Percentiles rank a stretch among this genome's conserved stretches.
Conservation (phyloP, 2,888 invertebrate species). For the Tethea ocularis region DNA sequence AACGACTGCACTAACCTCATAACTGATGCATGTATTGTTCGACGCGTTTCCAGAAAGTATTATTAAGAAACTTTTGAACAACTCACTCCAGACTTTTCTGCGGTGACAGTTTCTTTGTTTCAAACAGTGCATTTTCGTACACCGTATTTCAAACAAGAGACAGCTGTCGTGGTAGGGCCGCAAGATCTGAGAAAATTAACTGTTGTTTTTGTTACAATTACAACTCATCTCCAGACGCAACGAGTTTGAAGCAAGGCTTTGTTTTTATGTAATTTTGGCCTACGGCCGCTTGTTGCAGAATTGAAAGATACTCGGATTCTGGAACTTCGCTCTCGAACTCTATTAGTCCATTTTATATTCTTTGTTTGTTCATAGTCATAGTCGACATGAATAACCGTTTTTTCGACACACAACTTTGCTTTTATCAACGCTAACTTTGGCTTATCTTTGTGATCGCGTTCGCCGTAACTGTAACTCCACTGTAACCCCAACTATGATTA, state of each 20-base stretch:
- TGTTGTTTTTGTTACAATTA: slow-evolving; percentile 39
- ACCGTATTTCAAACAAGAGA: not conserved
- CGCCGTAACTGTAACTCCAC: slow-evolving; percentile 11
- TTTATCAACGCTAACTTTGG: slow-evolving; percentile 10
- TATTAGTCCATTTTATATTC: not conserved
- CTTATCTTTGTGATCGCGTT: slow-evolving; percentile 14
- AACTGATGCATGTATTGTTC: not conserved
- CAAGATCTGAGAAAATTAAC: slow-evolving; percentile 29
- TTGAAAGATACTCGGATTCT: slow-evolving; percentile 24
- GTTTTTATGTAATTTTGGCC: slow-evolving; percentile 24
- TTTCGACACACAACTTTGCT: slow-evolving; percentile 7
- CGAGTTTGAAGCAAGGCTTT: slow-evolving; percentile 20
- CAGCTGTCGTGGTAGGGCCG: not conserved
- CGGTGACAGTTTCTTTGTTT: not conserved
- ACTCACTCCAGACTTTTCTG: not conserved
- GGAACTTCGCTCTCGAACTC: slow-evolving; percentile 16
- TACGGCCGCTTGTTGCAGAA: slow-evolving; percentile 25
- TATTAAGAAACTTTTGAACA: not conserved
- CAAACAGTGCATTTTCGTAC: not conserved
- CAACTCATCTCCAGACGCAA: slow-evolving; percentile 31
- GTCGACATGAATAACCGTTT: slow-evolving; percentile 13
- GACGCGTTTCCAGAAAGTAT: not conserved
- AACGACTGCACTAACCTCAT: not conserved
- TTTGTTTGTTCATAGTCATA: slow-evolving; percentile 4
- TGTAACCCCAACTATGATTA: slow-evolving; percentile 8